A percentile compares a stretch with the other conserved stretches of the same genome.
Conservation (phyloP, 2,113 vertebrate species). For the Gallinago jamesoni region DNA sequence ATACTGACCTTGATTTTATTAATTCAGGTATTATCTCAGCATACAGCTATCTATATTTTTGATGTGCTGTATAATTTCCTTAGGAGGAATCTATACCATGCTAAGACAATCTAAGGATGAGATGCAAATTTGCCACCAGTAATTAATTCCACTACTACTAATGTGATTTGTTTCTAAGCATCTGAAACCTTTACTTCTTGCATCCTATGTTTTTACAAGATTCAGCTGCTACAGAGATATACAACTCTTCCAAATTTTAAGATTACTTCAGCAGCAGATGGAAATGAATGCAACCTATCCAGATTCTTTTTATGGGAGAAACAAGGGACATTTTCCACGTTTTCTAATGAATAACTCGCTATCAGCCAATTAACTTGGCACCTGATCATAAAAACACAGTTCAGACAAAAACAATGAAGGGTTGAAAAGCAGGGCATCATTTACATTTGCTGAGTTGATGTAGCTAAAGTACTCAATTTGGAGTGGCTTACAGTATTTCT, state of each 20-base stretch:
- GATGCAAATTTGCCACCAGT: background rate
- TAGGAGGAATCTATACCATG: background rate
- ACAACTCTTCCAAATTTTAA: background rate
- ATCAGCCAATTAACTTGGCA: background rate
- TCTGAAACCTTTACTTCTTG: background rate
- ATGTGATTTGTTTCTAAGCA: background rate
- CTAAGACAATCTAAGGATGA: background rate
- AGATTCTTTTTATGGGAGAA: background rate
- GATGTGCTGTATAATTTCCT: background rate
- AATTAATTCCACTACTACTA: background rate
- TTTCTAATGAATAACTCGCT: background rate
- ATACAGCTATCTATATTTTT: background rate
- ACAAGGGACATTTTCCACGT: background rate
- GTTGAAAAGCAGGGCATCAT: background rate
- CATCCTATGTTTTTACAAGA: background rate
- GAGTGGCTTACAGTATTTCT: background rate
- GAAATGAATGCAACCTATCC: background rate
- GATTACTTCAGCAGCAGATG: background rate
- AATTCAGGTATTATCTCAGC: background rate
- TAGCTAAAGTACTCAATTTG: background rate
- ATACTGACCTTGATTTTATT: background rate
- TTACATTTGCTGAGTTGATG: background rate
- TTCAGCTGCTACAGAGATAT: background rate
- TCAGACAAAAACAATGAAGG: background rate
- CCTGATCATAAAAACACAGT: background rate